Evolutionary conservation across 2,797 vertebrate genomes (phyloP).

Genomic region (Hydrophis major): DNA sequence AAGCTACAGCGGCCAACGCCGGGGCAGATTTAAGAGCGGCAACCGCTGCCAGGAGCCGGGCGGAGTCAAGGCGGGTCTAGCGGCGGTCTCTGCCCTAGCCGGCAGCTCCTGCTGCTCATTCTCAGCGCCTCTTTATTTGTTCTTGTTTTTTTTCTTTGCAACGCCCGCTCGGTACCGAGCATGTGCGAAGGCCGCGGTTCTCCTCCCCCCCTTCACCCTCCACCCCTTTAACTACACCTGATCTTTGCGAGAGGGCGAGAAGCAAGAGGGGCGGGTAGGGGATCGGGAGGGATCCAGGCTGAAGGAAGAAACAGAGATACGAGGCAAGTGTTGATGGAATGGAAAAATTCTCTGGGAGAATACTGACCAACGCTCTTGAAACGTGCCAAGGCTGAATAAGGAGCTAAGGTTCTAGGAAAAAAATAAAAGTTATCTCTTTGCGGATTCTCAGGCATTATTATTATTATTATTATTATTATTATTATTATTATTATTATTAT

Average conservation of each 20-base stretch:
- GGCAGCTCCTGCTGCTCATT: not conserved
- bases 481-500: too few relatives aligned
- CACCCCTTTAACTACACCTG: not conserved
- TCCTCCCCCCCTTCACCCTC: not conserved
- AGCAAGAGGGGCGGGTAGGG: not conserved
- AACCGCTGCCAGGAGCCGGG: not conserved
- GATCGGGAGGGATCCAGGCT: not conserved
- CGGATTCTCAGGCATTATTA: not conserved
- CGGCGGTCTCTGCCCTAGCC: not conserved
- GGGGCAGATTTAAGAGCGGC: not conserved
- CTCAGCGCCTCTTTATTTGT: not conserved
- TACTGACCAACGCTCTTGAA: not conserved
- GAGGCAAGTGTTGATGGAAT: not conserved
- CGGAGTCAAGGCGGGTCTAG: slow-evolving; percentile 9
- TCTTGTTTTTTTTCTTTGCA: not conserved
- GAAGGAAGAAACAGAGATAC: not conserved
- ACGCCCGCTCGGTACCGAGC: not conserved
- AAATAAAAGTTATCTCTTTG: not conserved
- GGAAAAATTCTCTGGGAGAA: not conserved
- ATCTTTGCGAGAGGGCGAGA: not conserved
- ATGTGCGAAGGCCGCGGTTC: not conserved
- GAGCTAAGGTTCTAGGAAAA: not conserved
- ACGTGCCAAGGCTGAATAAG: not conserved
- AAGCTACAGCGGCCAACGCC: not conserved
- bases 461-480: not conserved